Evolutionary conservation across 64 coral and sea anemone species (phyloP), one percentile per base, ranked within the genome.

Genomic region (Anthopleura sola): DNA sequence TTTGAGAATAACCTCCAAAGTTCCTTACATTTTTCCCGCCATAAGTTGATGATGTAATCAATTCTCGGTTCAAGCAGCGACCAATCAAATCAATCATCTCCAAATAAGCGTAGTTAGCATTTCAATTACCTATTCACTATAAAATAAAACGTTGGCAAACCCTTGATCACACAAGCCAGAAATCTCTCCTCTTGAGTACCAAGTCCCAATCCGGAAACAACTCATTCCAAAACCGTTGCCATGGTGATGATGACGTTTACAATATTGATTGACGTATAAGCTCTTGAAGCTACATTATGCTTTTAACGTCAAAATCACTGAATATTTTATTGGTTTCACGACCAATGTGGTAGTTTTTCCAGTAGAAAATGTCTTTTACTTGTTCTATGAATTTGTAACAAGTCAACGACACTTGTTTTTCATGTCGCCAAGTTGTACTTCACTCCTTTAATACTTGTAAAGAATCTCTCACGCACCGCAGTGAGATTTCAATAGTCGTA

Each of bases 111-210:
- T 34, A 34, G 66, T 71, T 71, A 33, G 26, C n/a, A 71, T 16
- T 71, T 71, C n/a, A 71, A 71, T 31, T 33, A 71, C 28, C 66
- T 71, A 34, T 71, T 5, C 28, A 71, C 66, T 71, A 53, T 17
- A 71, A 71, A 71, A 71, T 71, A 71, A 71, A 29, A 71, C 12
- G 29, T 36, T 71, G 66, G 66, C 66, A 71, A 71, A 71, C 31
- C 34, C 66, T 15, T 31, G 24, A 32, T 71, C 66, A 32, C 29
- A 71, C 66, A 62, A 62, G 58, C 24, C 29, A 71, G 14, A 32
- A 34, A 71, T 71, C n/a, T 71, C 24, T 32, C 66, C 21, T 62
- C 11, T 26, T 26, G 58, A n/a, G 58, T 23, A 26, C 11, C 24
- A 18, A 56, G 21, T 71, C 12, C 28, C 8, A n/a, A 33, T 33